Evolutionary conservation across 2,888 invertebrate species (phyloP).

Genomic region (Augochlorella aurata): DNA sequence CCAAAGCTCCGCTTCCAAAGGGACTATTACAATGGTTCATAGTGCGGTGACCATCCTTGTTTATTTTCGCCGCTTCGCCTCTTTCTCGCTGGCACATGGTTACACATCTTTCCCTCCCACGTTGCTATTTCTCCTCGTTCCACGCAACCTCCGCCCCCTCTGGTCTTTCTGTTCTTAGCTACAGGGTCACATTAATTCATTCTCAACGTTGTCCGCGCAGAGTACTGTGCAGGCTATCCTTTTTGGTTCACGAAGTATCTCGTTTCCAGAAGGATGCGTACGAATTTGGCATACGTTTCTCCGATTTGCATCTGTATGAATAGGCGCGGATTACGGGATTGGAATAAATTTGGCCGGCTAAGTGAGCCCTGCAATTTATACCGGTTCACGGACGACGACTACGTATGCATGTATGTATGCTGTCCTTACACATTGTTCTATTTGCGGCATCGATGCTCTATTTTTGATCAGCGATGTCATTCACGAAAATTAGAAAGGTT

Average conservation of each 20-base stretch:
- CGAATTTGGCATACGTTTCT: conserved; percentile 74
- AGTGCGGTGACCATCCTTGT: conserved; percentile 43
- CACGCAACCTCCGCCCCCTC: conserved; percentile 17
- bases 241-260: conserved; percentile 62
- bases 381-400: conserved; percentile 54
- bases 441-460: conserved; percentile 35
- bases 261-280: conserved; percentile 73
- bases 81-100: not conserved
- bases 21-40: conserved; percentile 64
- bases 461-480: conserved; percentile 31
- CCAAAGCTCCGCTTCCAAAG: conserved; percentile 59
- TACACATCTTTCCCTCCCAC: not conserved
- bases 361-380: conserved; percentile 72
- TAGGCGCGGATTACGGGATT: conserved; percentile 74
- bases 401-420: conserved; percentile 25
- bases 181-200: conserved; percentile 70
- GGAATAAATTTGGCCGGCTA: conserved; percentile 72
- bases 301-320: conserved; percentile 74
- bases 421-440: conserved; percentile 19
- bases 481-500: not conserved
- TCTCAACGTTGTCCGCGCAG: conserved; percentile 55
- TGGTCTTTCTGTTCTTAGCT: conserved; percentile 48
- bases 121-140: conserved; percentile 23
- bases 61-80: conserved; percentile 27
- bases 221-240: conserved; percentile 54